Evolutionary conservation across 2,888 invertebrate genomes (phyloP).

Genomic region (Acheta domesticus): DNA sequence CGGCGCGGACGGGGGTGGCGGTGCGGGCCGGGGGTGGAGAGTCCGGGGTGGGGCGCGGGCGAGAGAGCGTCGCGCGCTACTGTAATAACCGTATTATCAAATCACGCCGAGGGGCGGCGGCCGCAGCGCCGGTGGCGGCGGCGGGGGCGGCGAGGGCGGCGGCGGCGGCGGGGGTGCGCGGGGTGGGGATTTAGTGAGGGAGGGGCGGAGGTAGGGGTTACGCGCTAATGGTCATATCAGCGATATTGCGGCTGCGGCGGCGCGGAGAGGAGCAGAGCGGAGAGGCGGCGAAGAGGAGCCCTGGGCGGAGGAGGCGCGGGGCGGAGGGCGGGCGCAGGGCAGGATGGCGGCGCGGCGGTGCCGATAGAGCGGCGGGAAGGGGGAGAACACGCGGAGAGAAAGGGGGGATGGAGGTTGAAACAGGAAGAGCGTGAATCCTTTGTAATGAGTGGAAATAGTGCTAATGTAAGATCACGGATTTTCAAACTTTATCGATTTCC

Average conservation of each 20-base stretch:
- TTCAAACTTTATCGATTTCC: no score
- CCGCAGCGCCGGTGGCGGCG: not conserved
- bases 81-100: constrained; percentile 6
- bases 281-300: not conserved
- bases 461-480: no score
- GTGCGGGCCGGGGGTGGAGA: no score
- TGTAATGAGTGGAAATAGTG: no score
- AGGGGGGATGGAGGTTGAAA: no score
- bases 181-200: not conserved
- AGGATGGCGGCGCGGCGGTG: no score
- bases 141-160: no score
- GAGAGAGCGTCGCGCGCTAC: not conserved
- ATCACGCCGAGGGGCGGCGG: not conserved
- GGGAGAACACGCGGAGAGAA: no score
- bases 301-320: not conserved
- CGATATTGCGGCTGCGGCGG: not conserved
- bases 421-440: no score
- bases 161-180: not conserved
- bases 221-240: constrained; percentile 6
- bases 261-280: not conserved
- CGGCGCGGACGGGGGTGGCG: not conserved
- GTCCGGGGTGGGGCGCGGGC: not conserved
- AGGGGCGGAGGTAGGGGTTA: not conserved
- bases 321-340: not conserved
- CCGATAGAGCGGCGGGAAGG: no score